A percentile compares a stretch with the other conserved stretches of the same genome.
These are phyloP conservation scores for Epinephelus fuscoguttatus DNA, from an alignment of 2,113 vertebrate genomes.

Conservation along the genomic window DNA sequence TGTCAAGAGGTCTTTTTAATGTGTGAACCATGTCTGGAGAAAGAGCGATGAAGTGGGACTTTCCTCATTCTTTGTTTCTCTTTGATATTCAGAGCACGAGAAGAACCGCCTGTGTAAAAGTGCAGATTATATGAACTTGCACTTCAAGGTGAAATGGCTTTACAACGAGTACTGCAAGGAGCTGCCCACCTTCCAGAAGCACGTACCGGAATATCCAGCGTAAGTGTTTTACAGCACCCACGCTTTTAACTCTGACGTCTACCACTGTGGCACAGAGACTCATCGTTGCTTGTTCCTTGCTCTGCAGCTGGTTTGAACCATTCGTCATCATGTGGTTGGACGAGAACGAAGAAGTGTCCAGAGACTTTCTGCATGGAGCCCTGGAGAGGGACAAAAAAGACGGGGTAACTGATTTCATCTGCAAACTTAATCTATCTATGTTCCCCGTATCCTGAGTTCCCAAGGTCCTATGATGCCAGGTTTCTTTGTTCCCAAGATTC, in stretches of 20 bases:
- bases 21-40: background rate
- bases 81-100: constrained; percentile 89
- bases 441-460: no score
- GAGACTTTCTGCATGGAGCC: constrained; percentile 95
- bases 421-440: background rate
- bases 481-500: no score
- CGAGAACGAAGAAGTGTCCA: constrained; percentile 97
- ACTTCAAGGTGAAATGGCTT: constrained; percentile 99
- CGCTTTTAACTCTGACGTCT: background rate
- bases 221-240: constrained; percentile 79
- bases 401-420: constrained; percentile 85
- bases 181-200: constrained; percentile 91
- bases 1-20: background rate
- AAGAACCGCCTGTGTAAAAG: constrained; percentile 97
- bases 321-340: constrained; percentile 99
- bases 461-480: no score
- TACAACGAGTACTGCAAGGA: constrained; percentile 98
- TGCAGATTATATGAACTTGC: constrained; percentile 98
- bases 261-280: background rate
- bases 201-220: constrained; percentile 96
- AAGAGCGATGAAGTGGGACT: constrained; percentile 1
- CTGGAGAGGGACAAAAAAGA: constrained; percentile 97
- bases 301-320: constrained; percentile 95
- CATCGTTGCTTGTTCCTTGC: background rate
- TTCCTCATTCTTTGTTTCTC: constrained; percentile 34